These are phyloP conservation scores for Venturia canescens DNA, from an alignment of 1,140 invertebrate species.

Conservation along the genomic window DNA sequence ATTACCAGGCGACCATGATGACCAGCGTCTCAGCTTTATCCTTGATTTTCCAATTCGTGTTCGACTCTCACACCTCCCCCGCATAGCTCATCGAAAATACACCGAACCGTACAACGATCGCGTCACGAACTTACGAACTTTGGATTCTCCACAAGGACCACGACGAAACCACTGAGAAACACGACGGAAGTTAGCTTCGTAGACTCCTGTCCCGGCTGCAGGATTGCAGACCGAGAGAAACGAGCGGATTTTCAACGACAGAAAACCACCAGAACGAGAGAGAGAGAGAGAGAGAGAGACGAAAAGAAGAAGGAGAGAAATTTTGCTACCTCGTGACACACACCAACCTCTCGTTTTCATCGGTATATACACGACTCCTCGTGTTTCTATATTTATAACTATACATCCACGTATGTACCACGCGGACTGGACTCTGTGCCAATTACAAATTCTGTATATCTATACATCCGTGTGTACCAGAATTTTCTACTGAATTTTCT, in stretches of 20 bases:
- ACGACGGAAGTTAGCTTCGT: neutral
- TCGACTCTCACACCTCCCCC: neutral
- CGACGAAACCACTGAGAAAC: neutral
- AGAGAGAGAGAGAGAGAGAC: too few relatives aligned
- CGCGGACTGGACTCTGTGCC: neutral
- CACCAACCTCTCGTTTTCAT: neutral
- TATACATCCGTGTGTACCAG: neutral
- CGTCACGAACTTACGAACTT: neutral
- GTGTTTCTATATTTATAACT: neutral
- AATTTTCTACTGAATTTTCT: constrained; percentile 11
- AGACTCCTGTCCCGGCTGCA: neutral
- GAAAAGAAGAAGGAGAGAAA: neutral
- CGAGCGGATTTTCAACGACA: neutral
- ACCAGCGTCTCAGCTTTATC: too few relatives aligned
- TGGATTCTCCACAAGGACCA: neutral
- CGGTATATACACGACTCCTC: neutral
- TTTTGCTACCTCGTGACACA: neutral
- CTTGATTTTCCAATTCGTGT: neutral
- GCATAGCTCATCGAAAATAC: too few relatives aligned
- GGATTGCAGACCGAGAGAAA: neutral
- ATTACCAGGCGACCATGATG: neutral
- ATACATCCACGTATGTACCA: too few relatives aligned
- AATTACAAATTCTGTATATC: neutral
- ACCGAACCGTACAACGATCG: neutral
- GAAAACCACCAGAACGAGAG: neutral